Base-by-base conservation (phyloP, 2,113 vertebrate genomes). In the Lates calcarifer region DNA sequence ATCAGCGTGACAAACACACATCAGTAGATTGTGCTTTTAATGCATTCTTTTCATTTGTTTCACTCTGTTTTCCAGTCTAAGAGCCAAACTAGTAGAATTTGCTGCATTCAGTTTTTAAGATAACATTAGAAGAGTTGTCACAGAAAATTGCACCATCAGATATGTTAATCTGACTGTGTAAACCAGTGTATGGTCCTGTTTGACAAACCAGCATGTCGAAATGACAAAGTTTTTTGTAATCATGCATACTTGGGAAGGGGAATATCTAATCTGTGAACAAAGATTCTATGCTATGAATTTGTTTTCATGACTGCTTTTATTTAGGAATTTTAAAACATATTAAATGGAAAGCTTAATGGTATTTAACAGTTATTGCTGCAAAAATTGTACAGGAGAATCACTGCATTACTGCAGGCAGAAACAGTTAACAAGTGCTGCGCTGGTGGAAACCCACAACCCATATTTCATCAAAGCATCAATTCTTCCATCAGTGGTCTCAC, bases 31-130 rank as follows among this genome's bases (percentile, higher is more conserved):
- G 33, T 22, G 20, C 49, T 61, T 51, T 68, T 2, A 20, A 65
- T 72, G 64, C 85, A 89, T 89, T 89, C 72, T 81, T 83, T 58
- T 37, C 63, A 73, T 88, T 88, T 33, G 85, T 37, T 73, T 70
- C 70, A 71, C 72, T 51, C 73, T 20, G 29, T 66, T 83, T 45
- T 79, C 55, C 41, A 5, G 33, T 55, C n/a, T 4, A 1, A 37
- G 7, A 31, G 41, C 3, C 28, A 3, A 33, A 35, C n/a, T 28
- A 6, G 37, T 57, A 63, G 57, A 67, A 68, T 79, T 68, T 29
- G 43, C 53, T 37, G 70, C 53, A 26, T 37, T 45, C 39, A 67
- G 64, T 3, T 17, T 0, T 14, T 66, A 43, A 73, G 70, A 75
- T 71, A 37, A 70, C 5, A n/a, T n/a, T 0, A 56, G 17, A 74